phyloP scores from a whole-genome alignment of 2,797 vertebrate genomes.

The Cuculus canorus region DNA sequence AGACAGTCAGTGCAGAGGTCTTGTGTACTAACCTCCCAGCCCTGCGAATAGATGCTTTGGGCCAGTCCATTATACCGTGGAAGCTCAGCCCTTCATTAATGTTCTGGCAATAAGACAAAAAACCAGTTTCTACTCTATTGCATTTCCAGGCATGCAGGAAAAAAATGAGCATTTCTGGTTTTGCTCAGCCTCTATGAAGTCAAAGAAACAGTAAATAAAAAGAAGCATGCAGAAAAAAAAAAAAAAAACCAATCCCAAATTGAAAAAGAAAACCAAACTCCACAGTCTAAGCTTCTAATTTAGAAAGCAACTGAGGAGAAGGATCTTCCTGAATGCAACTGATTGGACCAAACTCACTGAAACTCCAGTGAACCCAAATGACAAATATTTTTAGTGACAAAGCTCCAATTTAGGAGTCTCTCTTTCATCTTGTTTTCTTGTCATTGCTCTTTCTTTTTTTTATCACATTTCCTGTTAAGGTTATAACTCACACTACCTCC shows the following conservation, averaged over 20 bases:
- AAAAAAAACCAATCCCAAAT: background rate
- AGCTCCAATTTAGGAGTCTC: slow-evolving; percentile 34
- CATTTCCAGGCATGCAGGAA: slow-evolving; percentile 23
- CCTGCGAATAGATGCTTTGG: slow-evolving; percentile 5
- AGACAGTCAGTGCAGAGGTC: background rate
- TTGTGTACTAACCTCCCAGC: background rate
- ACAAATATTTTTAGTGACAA: slow-evolving; percentile 47
- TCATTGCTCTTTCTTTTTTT: background rate
- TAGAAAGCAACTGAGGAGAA: slow-evolving; percentile 19
- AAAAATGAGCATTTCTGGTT: background rate
- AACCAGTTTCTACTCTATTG: background rate
- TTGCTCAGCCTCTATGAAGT: background rate
- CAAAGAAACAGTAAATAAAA: slow-evolving; percentile 11
- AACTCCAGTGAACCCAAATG: slow-evolving; percentile 11
- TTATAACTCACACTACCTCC: background rate
- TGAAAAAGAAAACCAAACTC: background rate
- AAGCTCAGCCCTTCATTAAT: slow-evolving; percentile 15
- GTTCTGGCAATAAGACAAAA: slow-evolving; percentile 33
- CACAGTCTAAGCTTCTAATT: slow-evolving; percentile 9
- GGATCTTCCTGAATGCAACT: slow-evolving; percentile 3
- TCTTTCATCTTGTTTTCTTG: slow-evolving; percentile 47
- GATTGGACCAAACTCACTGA: slow-evolving; percentile 36
- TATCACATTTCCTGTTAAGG: background rate
- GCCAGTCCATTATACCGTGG: background rate
- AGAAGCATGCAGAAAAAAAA: background rate